Percentiles rank a stretch among this genome's conserved stretches.
Evolutionary conservation across 37 sponge, comb jelly and placozoan genomes (phyloP).

Genomic region (Cladorhizidae sp.): DNA sequence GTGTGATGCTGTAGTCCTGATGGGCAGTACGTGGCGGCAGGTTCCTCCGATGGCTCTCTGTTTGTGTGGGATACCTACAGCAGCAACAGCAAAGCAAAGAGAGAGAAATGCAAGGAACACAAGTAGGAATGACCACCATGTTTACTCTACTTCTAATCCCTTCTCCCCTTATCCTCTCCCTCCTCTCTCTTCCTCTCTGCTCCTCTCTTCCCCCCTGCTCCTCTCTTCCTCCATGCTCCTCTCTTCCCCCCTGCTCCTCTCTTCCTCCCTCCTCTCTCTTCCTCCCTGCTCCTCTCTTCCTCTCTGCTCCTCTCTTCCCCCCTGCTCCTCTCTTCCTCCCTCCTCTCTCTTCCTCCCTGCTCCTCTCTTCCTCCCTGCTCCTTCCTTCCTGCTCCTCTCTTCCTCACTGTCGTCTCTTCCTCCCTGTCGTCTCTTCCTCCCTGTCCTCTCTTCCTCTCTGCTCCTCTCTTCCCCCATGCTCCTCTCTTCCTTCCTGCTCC

Average conservation of each 20-base stretch:
- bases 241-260: no score
- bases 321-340: no score
- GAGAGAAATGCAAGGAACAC: slow-evolving; percentile 60
- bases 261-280: no score
- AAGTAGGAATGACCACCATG: slow-evolving; percentile 30
- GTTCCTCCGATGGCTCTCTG: slow-evolving; percentile 87
- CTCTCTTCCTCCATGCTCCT: not conserved
- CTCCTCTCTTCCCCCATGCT: no score
- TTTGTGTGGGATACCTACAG: slow-evolving; percentile 82
- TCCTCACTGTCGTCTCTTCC: not conserved
- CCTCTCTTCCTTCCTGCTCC: not conserved
- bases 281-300: no score
- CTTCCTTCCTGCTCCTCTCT: no score
- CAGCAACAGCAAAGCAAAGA: slow-evolving; percentile 36
- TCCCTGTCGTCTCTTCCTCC: no score
- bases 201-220: slow-evolving; percentile 6
- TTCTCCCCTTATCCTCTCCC: not conserved
- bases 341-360: no score
- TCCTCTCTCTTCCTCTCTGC: not conserved
- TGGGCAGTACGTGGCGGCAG: slow-evolving; percentile 94
- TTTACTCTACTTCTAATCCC: not conserved
- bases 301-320: no score
- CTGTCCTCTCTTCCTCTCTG: no score
- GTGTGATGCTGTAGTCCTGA: slow-evolving; percentile 77
- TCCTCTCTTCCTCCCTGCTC: no score